Conservation (phyloP, 2,888 invertebrate genomes). For the Chromoteleia sp. region DNA sequence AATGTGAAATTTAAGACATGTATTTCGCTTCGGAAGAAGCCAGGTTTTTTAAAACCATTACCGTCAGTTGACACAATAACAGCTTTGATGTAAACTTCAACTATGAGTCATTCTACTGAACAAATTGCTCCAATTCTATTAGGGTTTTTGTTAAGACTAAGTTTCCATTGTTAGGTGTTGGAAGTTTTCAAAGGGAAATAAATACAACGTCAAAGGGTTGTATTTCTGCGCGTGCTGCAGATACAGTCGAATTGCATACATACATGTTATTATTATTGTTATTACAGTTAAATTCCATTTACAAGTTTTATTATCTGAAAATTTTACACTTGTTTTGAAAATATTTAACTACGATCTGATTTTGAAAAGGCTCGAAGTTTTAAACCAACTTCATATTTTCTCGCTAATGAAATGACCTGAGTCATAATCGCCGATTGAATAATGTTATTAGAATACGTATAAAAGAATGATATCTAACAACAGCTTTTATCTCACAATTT, state of each 20-base stretch:
- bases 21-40: too few relatives aligned
- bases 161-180: slow-evolving; percentile 19
- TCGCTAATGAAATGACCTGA: not conserved
- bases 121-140: slow-evolving; percentile 19
- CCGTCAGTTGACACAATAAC: not conserved
- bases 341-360: too few relatives aligned
- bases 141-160: slow-evolving; percentile 16
- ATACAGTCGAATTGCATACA: not conserved
- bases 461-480: too few relatives aligned
- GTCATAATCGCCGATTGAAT: too few relatives aligned
- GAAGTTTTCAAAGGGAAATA: slow-evolving; percentile 29
- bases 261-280: too few relatives aligned
- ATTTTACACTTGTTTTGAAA: not conserved
- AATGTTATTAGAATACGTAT: too few relatives aligned
- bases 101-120: slow-evolving; percentile 10
- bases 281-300: too few relatives aligned
- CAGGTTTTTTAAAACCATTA: not conserved
- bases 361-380: not conserved
- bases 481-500: too few relatives aligned
- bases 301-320: too few relatives aligned
- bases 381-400: not conserved
- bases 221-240: not conserved
- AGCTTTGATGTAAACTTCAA: slow-evolving; percentile 15
- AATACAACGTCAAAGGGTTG: slow-evolving; percentile 12
- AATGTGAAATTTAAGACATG: too few relatives aligned